phyloP scores from a whole-genome alignment of 2,113 vertebrate species.

The Theropithecus gelada region DNA sequence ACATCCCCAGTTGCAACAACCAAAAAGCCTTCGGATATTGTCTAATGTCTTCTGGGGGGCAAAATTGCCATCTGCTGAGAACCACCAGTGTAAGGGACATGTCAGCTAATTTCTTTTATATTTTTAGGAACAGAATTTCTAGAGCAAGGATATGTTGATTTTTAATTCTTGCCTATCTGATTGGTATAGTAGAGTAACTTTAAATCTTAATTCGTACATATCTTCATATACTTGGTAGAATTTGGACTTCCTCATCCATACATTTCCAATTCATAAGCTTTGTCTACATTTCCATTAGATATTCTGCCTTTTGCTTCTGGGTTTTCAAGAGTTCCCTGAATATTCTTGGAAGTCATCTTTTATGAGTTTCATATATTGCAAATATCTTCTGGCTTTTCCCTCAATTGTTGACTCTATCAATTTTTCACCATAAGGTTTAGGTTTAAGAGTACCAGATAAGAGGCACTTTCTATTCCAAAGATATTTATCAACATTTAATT shows the following conservation, averaged over 20 bases:
- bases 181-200: not conserved
- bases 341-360: not conserved
- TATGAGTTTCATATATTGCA: not conserved
- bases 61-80: not conserved
- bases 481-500: not conserved
- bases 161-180: not conserved
- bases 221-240: not conserved
- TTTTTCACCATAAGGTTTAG: not conserved
- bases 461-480: not conserved
- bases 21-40: not conserved
- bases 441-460: not conserved
- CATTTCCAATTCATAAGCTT: not conserved
- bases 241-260: not conserved
- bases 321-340: not conserved
- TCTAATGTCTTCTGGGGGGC: not conserved
- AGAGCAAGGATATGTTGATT: not conserved
- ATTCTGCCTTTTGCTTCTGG: not conserved
- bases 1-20: not conserved
- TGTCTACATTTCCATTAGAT: not conserved
- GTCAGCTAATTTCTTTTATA: not conserved
- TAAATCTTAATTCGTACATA: not conserved
- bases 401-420: not conserved
- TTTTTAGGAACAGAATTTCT: not conserved
- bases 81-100: not conserved
- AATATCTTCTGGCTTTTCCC: not conserved